A percentile compares a stretch with the other conserved stretches of the same genome.
phyloP scores from a whole-genome alignment of 2,888 invertebrate genomes.

The Patella caerulea region DNA sequence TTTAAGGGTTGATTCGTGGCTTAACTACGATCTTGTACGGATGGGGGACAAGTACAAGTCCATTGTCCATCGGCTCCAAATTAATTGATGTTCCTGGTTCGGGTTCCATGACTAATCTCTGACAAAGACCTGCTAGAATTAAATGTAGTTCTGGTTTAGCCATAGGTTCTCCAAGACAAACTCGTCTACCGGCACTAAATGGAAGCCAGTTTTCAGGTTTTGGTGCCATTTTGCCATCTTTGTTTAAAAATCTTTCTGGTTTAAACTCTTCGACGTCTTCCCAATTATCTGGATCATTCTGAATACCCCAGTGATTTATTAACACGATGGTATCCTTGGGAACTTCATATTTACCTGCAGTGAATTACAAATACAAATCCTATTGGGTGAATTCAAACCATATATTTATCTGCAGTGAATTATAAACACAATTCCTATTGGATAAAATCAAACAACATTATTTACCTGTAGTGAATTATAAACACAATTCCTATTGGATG shows the following conservation, averaged over 20 bases:
- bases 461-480: conserved; percentile 35
- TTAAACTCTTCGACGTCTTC: conserved; percentile 48
- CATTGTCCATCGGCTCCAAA: not conserved
- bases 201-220: conserved; percentile 57
- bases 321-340: conserved; percentile 52
- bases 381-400: conserved; percentile 23
- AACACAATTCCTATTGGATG: not conserved
- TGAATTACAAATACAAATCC: not conserved
- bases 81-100: conserved; percentile 14
- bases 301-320: conserved; percentile 52
- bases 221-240: conserved; percentile 48
- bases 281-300: conserved; percentile 53
- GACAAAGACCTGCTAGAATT: conserved; percentile 38
- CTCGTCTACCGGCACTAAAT: conserved; percentile 57
- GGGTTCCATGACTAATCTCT: not conserved
- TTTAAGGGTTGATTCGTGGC: not conserved
- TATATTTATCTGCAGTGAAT: conserved; percentile 42
- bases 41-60: not conserved
- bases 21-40: conserved; percentile 8
- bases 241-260: conserved; percentile 55
- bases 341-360: conserved; percentile 46
- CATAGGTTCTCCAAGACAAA: conserved; percentile 57
- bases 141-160: conserved; percentile 55
- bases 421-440: not conserved
- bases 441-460: conserved; percentile 40